Base-by-base conservation (phyloP, 23 tunicate species). In the Halocynthia roretzi region DNA sequence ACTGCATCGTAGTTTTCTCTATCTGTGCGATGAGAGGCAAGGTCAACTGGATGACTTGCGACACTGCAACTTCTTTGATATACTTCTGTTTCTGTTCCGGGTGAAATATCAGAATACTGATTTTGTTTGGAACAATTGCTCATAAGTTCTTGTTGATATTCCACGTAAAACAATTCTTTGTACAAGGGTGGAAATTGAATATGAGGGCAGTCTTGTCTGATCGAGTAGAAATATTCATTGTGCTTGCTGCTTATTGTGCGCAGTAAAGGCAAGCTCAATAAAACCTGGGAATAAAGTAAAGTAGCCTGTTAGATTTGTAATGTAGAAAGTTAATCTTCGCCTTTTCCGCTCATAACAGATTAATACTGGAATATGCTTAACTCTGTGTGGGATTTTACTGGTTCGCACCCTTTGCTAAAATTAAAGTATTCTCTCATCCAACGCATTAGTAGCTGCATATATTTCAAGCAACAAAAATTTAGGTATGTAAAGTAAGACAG, bases 111-210 rank as follows among this genome's bases (percentile, higher is more conserved):
- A 10, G 70, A 10, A 5, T 20, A 40, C 48, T 65, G 70, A 15
- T 65, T 65, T 65, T 40, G 15, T 65, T 65, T 31, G 44, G 44
- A 31, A 31, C 44, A 31, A 31, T 31, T 65, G 19, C 70, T 11
- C 19, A 15, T 10, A 14, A 14, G 2, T 20, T 11, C 70, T 65
- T 9, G 31, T 65, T 65, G 54, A 53, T 49, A 44, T 10, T 83
- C 81, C 51, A 17, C 51, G 8, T 56, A 48, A 51, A 84, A 84
- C 7, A 84, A 64, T 67, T 84, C 89, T 40, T 67, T 71, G 89
- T 84, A 84, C 18, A 84, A 71, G 8, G 80, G 83, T 10, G 89
- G 89, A 50, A 84, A 72, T 10, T 22, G 18, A 11, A 74, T 74
- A 19, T 56, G 10, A 15, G 78, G 78, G 56, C 14, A 74, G 18